A percentile compares a stretch with the other conserved stretches of the same genome.
phyloP scores from a whole-genome alignment of 2,888 invertebrate species.

The Drosophila anomelani region DNA sequence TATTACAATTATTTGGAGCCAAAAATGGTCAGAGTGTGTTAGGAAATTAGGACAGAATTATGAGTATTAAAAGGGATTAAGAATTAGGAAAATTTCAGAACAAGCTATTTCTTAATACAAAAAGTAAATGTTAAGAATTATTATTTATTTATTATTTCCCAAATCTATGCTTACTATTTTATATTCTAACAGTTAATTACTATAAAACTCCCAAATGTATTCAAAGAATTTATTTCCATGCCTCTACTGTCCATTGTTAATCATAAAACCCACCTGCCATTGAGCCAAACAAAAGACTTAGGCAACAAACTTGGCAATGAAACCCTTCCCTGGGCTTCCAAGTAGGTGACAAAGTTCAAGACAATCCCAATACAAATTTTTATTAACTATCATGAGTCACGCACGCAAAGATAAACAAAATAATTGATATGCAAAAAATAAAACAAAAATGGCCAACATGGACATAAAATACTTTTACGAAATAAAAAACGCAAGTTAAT shows the following conservation, averaged over 20 bases:
- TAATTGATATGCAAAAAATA: slow-evolving; percentile 11
- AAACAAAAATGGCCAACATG: slow-evolving; percentile 18
- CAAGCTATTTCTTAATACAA: neutral
- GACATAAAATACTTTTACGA: slow-evolving; percentile 54
- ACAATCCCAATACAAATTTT: slow-evolving; percentile 19
- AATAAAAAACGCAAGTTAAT: slow-evolving; percentile 66
- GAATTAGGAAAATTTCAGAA: neutral
- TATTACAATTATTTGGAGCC: slow-evolving; percentile 18
- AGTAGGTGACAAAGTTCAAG: slow-evolving; percentile 42
- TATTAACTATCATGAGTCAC: slow-evolving; percentile 60
- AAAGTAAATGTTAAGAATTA: neutral
- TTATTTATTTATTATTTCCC: neutral
- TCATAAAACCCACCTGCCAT: neutral
- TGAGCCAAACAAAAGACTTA: slow-evolving; percentile 59
- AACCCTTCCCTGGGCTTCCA: slow-evolving; percentile 32
- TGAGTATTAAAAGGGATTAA: neutral
- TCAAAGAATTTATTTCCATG: slow-evolving; percentile 3
- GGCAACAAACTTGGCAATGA: slow-evolving; percentile 62
- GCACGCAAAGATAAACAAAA: slow-evolving; percentile 33
- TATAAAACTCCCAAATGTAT: neutral
- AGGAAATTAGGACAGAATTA: neutral
- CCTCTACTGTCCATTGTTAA: slow-evolving; percentile 25
- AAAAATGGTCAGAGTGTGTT: neutral
- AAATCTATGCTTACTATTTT: neutral
- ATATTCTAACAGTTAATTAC: slow-evolving; percentile 9